These are phyloP conservation scores for Hypselothyrea guttata DNA, from an alignment of 2,888 invertebrate species.

Conservation along the genomic window DNA sequence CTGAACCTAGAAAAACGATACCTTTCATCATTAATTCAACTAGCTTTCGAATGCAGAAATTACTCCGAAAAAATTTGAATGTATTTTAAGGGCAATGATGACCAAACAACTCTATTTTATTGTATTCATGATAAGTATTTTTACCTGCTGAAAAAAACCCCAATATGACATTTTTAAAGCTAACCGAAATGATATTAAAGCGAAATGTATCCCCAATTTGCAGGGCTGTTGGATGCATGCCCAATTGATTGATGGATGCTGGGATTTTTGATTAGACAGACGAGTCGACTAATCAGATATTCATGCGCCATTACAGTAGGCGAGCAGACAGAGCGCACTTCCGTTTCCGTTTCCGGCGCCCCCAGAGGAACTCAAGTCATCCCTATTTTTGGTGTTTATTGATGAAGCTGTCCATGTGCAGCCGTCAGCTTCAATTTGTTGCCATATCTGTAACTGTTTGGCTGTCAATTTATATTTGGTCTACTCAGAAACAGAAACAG, in stretches of 20 bases:
- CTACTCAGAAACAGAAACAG: constrained; percentile 37
- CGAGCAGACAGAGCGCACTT: constrained; percentile 28
- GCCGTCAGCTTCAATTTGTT: constrained; percentile 68
- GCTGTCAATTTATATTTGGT: constrained; percentile 39
- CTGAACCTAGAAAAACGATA: no score
- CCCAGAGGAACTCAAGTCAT: constrained; percentile 13
- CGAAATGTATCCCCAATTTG: no score
- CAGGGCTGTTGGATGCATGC: constrained; percentile 37
- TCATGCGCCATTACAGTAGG: constrained; percentile 60
- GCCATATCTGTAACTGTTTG: background rate
- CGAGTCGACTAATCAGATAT: constrained; percentile 68
- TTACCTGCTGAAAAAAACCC: no score
- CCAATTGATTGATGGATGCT: constrained; percentile 78
- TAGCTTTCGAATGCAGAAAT: no score
- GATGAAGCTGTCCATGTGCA: constrained; percentile 32
- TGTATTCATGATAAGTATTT: no score
- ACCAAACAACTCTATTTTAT: no score
- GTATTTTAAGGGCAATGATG: no score
- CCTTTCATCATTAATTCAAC: no score
- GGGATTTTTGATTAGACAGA: constrained; percentile 58
- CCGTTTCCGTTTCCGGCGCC: constrained; percentile 32
- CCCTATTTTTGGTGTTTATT: constrained; percentile 16
- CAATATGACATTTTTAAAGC: no score
- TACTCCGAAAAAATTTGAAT: no score
- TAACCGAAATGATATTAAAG: no score